A percentile compares a stretch with the other conserved stretches of the same genome.
Conservation (phyloP, 2,113 vertebrate genomes). For the Barnardius zonarius region DNA sequence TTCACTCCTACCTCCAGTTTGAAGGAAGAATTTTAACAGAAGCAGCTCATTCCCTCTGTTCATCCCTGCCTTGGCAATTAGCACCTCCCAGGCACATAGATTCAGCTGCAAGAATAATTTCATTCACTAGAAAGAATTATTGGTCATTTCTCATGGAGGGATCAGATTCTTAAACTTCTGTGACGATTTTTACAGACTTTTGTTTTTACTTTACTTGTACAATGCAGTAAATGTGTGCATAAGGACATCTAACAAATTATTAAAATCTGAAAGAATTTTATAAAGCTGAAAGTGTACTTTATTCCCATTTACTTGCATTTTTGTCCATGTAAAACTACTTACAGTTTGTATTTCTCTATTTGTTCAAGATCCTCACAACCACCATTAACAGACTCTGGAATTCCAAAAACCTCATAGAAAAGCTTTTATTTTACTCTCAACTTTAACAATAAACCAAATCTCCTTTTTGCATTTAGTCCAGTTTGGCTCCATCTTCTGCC, state of each 20-base stretch:
- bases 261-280: neutral
- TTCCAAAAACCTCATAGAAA: neutral
- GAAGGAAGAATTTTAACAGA: neutral
- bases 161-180: neutral
- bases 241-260: neutral
- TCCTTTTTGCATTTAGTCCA: neutral
- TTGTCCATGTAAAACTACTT: neutral
- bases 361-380: neutral
- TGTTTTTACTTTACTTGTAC: neutral
- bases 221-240: neutral
- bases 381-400: neutral
- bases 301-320: neutral
- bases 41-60: neutral
- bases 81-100: neutral
- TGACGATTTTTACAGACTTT: neutral
- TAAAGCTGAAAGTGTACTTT: neutral
- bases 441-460: neutral
- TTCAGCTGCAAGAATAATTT: neutral
- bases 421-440: neutral
- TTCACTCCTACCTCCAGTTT: neutral
- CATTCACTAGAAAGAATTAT: neutral
- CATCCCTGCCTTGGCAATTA: neutral
- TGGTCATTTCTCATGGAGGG: neutral
- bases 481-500: slow-evolving; percentile 50
- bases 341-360: neutral